Evolutionary conservation across 37 sponge, comb jelly and placozoan species (phyloP), one percentile per base, ranked within the genome.

Genomic region (Lycopodina hypogea): DNA sequence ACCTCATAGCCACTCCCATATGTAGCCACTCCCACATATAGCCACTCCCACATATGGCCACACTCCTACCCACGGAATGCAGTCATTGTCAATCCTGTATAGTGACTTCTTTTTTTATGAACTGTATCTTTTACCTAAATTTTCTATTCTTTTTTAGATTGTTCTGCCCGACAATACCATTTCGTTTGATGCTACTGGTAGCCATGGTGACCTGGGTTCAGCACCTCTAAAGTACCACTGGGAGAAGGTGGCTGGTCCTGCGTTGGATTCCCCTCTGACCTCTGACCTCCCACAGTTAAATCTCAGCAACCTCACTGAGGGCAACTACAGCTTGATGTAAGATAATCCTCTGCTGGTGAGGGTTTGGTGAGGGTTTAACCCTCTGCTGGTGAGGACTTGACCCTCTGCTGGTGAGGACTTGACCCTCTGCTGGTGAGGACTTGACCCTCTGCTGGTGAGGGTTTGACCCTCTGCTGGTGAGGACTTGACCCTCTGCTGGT

Each of bases 281-380:
- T 71, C 72, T 1, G 36, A 68, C 39, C 28, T 8, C 34, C 56
- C 88, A 1, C 32, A 76, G 23, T 55, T 92, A 19, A 26, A 37
- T 0, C 57, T 87, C 22, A 45, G 29, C 24, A 51, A 70, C 50
- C 81, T 87, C 15, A 39, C 35, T 9, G 77, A 52, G 15, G 92
- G 92, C 11, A 56, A 71, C 9, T 87, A 92, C 59, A 33, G 9
- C 14, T 79, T 72, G 70, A 83, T 71, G 92, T 89, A 37, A 78
- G 89, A 6, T 45, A 45, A 45, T 9, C 48, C 48, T 45, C 48
- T 45, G 6, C 28, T 60, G 12, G 29, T 12, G 12, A 28, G 28
- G 61, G 12, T 60, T 12, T n/a, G n/a, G n/a, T n/a, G n/a, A n/a
- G n/a, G n/a, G n/a, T n/a, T 60, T 60, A 29, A 28, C 28, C 28